phyloP scores from a whole-genome alignment of 2,113 vertebrate species.

The Vanacampus margaritifer region DNA sequence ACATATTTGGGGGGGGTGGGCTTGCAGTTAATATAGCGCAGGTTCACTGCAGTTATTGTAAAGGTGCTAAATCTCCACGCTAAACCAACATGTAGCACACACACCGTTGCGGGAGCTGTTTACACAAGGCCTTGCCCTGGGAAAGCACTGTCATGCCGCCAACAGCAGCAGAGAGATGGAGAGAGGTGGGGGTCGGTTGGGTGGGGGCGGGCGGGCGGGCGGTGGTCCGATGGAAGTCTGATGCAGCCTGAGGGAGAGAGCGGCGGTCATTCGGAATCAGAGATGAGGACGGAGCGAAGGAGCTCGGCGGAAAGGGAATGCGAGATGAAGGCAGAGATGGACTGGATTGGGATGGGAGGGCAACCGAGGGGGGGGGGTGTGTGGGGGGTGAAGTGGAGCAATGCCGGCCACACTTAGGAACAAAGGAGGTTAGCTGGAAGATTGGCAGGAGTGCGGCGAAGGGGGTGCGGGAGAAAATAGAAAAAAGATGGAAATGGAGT shows the following conservation, averaged over 20 bases:
- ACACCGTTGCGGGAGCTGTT: conserved; percentile 64
- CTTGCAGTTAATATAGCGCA: neutral
- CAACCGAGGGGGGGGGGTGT: neutral
- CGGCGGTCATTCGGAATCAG: conserved; percentile 66
- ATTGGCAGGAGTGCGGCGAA: conserved; percentile 21
- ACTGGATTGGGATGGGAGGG: conserved; percentile 43
- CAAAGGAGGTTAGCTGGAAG: conserved; percentile 52
- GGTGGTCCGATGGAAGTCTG: conserved; percentile 66
- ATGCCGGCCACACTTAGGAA: conserved; percentile 57
- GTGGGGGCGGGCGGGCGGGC: conserved; percentile 48
- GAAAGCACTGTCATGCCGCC: conserved; percentile 69
- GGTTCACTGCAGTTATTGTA: neutral
- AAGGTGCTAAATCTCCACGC: conserved; percentile 23
- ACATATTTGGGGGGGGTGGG: too few species aligned
- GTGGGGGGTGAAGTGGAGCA: conserved; percentile 53
- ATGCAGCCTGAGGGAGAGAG: conserved; percentile 58
- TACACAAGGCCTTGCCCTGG: conserved; percentile 74
- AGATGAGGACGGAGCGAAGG: conserved; percentile 53
- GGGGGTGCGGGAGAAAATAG: conserved; percentile 24
- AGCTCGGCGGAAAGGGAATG: conserved; percentile 54
- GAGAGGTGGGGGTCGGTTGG: neutral
- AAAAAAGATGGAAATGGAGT: conserved; percentile 24
- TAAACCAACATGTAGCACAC: conserved; percentile 31
- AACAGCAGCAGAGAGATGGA: conserved; percentile 57
- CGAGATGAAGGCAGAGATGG: conserved; percentile 57